phyloP scores from a whole-genome alignment of 1,140 invertebrate genomes.

The Spodoptera litura region DNA sequence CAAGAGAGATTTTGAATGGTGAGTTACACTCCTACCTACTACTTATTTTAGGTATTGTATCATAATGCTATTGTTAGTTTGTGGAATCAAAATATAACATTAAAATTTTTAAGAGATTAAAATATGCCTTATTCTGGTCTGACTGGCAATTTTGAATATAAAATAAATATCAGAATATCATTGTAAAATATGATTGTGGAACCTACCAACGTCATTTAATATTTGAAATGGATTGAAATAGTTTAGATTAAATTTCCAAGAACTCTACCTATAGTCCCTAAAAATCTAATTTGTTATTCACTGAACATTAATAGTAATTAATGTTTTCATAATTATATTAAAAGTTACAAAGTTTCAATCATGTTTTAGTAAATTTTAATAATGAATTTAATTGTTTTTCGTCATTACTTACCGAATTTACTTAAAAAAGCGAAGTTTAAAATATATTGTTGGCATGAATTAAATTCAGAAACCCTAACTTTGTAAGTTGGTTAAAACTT shows the following conservation, averaged over 20 bases:
- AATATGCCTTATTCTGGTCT: too few species aligned
- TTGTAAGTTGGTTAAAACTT: slow-evolving; percentile 27
- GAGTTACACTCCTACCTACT: slow-evolving; percentile 42
- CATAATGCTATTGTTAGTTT: too few species aligned
- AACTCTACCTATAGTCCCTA: not conserved
- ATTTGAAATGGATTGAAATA: not conserved
- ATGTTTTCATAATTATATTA: slow-evolving; percentile 10
- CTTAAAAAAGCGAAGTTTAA: not conserved
- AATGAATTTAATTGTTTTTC: slow-evolving; percentile 9
- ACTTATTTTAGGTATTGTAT: not conserved
- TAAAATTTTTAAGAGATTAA: too few species aligned
- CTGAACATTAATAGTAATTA: slow-evolving; percentile 1
- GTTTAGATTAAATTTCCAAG: not conserved
- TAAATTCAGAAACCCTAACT: slow-evolving; percentile 3
- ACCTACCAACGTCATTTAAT: too few species aligned
- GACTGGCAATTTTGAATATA: not conserved
- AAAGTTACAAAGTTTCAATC: not conserved
- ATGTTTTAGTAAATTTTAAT: not conserved
- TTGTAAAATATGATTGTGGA: too few species aligned
- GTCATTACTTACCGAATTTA: not conserved
- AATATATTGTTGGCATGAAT: slow-evolving; percentile 12
- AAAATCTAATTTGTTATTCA: not conserved
- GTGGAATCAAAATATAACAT: too few species aligned
- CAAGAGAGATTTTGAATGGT: slow-evolving; percentile 92
- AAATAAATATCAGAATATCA: not conserved